Conservation (phyloP, 2,797 vertebrate species). For the Synanceia verrucosa region DNA sequence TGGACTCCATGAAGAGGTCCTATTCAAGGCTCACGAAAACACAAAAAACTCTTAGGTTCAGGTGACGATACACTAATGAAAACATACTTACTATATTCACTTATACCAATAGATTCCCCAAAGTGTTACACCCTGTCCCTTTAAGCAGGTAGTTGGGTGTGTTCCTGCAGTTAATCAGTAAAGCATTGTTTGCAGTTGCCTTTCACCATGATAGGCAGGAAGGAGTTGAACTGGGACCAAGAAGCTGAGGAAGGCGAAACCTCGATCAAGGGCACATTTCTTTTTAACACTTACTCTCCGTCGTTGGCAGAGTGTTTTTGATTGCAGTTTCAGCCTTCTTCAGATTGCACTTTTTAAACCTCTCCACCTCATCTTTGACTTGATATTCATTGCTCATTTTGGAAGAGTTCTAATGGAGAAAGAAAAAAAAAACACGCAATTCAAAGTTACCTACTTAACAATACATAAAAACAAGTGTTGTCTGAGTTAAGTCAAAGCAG, state of each 20-base stretch:
- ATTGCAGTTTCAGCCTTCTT: constrained; percentile 60
- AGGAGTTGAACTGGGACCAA: neutral
- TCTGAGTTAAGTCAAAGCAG: no score
- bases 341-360: constrained; percentile 69
- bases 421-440: no score
- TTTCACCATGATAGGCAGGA: neutral
- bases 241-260: neutral
- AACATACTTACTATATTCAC: neutral
- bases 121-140: neutral
- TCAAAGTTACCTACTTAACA: no score
- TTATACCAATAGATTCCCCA: neutral
- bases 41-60: no score
- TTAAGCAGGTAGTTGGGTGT: constrained; percentile 25
- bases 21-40: neutral
- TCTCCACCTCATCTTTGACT: constrained; percentile 59
- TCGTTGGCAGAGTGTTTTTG: constrained; percentile 66
- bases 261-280: neutral
- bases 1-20: no score
- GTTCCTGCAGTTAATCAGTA: constrained; percentile 26
- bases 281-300: constrained; percentile 65
- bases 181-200: constrained; percentile 29
- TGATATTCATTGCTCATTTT: constrained; percentile 65
- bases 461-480: no score
- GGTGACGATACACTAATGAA: neutral
- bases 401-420: constrained; percentile 44